Conservation (phyloP, 1,140 invertebrate species). For the Scaptomyza hsui region DNA sequence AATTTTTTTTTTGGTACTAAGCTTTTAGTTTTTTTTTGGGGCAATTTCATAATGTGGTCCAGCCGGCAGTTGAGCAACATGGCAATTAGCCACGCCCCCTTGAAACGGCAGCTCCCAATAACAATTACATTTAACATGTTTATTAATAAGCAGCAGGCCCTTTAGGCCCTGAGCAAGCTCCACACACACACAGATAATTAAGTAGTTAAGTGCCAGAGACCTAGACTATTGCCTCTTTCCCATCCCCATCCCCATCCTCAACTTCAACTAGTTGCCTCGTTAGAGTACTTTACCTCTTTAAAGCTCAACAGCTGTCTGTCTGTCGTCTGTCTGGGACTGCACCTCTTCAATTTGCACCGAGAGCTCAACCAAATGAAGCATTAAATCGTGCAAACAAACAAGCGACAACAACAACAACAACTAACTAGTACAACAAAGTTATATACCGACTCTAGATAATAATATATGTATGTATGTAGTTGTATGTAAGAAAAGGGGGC, state of each 20-base stretch:
- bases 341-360: not conserved
- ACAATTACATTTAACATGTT: constrained; percentile 60
- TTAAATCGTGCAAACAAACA: constrained; percentile 57
- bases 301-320: constrained; percentile 1
- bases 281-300: constrained; percentile 16
- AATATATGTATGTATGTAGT: constrained; percentile 22
- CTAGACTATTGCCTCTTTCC: constrained; percentile 14
- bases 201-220: constrained; percentile 43
- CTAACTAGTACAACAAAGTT: constrained; percentile 35
- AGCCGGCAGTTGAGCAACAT: constrained; percentile 27
- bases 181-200: constrained; percentile 38
- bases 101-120: constrained; percentile 50
- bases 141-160: constrained; percentile 42
- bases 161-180: constrained; percentile 8
- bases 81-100: constrained; percentile 49
- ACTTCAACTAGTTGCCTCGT: constrained; percentile 23
- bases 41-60: constrained; percentile 39
- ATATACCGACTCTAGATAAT: constrained; percentile 47
- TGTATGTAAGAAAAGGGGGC: constrained; percentile 5
- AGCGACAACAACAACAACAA: constrained; percentile 46
- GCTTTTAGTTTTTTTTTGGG: constrained; percentile 28
- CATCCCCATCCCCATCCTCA: not conserved
- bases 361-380: constrained; percentile 41
- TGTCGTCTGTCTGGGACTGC: not conserved
- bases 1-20: not conserved